Base-by-base conservation (phyloP, 1,140 invertebrate genomes). In the Heliconius congener region DNA sequence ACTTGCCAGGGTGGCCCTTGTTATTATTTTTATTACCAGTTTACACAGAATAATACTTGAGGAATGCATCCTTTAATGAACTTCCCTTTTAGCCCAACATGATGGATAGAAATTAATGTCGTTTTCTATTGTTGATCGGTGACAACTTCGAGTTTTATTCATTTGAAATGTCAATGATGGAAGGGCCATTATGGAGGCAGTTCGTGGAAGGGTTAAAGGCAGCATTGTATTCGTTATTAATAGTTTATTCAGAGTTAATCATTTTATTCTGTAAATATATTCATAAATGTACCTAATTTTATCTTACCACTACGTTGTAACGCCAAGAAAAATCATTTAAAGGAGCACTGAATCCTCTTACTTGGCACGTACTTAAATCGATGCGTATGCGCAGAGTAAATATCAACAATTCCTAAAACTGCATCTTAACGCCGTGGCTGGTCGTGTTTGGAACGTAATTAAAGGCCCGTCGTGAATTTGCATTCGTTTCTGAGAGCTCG, bases 21-120 rank as follows among this genome's bases (percentile, higher is more conserved):
- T 94, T 94, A 93, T 93, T 93, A 93, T 94, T 94, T 92, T 94
- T 94, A 93, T 94, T 94, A 89, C 91, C 88, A 94, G 89, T 90
- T 91, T 93, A 87, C 88, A 93, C 93, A 94, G 92, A 94, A 94
- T 94, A 93, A 94, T 93, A 92, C 93, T 93, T 86, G 88, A 91
- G 93, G 91, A 90, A 93, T 94, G 91, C 88, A 90, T 93, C 88
- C 88, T 92, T 92, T 94, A 94, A 94, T 94, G 93, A 94, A 94
- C 89, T 93, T 92, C 93, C 92, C 91, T 92, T 94, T 93, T 91
- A 86, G 89, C 79, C 86, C 84, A 85, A 87, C 89, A 90, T 94
- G 91, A 93, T 93, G 90, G 90, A 94, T 94, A 93, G 91, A 93
- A 85, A 93, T 93, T 93, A 93, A 92, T 94, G 92, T 93, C 89